These are phyloP conservation scores for Leptinotarsa haldemani DNA, from an alignment of 2,888 invertebrate species.

Conservation along the genomic window DNA sequence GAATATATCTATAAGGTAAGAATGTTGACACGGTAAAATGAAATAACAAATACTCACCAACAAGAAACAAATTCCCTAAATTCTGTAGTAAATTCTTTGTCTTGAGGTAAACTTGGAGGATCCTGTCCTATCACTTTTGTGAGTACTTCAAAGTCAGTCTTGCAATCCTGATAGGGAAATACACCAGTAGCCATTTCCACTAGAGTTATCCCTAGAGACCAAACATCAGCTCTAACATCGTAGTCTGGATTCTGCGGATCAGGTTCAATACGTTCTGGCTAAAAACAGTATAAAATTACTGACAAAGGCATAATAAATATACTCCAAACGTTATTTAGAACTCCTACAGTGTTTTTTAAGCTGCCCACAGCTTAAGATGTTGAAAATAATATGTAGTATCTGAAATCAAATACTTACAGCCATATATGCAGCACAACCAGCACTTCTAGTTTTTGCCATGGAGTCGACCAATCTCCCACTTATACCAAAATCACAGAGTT, in stretches of 20 bases:
- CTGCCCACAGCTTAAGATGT: too few relatives aligned
- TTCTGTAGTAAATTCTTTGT: conserved; percentile 82
- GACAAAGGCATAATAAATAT: not conserved
- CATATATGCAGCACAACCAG: conserved; percentile 99
- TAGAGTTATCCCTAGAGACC: conserved; percentile 96
- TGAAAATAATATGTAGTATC: too few relatives aligned
- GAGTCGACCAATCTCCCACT: conserved; percentile 98
- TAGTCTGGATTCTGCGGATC: conserved; percentile 94
- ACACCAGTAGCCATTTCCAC: conserved; percentile 97
- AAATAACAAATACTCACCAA: conserved; percentile 73
- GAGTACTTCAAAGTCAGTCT: conserved; percentile 97
- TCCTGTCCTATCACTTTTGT: conserved; percentile 89
- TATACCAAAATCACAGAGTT: conserved; percentile 99
- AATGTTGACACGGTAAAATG: too few relatives aligned
- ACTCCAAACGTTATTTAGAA: too few relatives aligned
- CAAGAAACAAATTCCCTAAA: conserved; percentile 92
- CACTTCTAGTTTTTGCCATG: conserved; percentile 96
- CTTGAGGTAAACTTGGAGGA: conserved; percentile 85
- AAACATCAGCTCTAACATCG: conserved; percentile 98
- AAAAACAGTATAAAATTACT: conserved; percentile 45
- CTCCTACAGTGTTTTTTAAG: too few relatives aligned
- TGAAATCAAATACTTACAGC: conserved; percentile 76
- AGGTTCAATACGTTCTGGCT: conserved; percentile 98
- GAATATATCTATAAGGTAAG: too few relatives aligned
- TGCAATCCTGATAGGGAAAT: conserved; percentile 94